Conservation (phyloP, 2,113 vertebrate species). For the Anguilla japonica region DNA sequence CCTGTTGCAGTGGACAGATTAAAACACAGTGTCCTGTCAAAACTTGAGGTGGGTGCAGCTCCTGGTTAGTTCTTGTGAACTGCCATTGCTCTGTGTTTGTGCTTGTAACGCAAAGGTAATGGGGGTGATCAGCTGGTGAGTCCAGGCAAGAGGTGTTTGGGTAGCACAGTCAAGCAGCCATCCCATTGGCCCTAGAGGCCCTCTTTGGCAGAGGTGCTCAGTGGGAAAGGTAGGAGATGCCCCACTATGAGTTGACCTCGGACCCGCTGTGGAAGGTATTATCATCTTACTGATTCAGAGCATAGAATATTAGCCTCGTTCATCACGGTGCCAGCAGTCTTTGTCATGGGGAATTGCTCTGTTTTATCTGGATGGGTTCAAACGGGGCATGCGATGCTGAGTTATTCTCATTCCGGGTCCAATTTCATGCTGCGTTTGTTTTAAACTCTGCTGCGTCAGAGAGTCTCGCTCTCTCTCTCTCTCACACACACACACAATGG, state of each 20-base stretch:
- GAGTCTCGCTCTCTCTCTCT: not conserved
- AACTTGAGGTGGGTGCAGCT: not conserved
- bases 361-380: too few species aligned
- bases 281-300: not conserved
- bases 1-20: not conserved
- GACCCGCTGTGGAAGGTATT: not conserved
- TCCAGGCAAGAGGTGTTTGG: not conserved
- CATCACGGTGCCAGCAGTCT: not conserved
- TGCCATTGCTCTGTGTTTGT: not conserved
- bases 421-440: slow-evolving; percentile 9
- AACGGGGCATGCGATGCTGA: not conserved
- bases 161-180: not conserved
- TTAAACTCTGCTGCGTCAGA: not conserved
- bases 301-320: not conserved
- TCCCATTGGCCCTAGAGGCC: not conserved
- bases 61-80: not conserved
- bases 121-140: not conserved
- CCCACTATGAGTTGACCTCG: not conserved
- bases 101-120: not conserved
- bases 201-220: not conserved
- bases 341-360: not conserved
- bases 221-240: not conserved
- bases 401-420: not conserved
- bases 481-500: not conserved
- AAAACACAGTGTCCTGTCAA: not conserved